A percentile compares a stretch with the other conserved stretches of the same genome.
Conservation (phyloP, 2,888 invertebrate genomes). For the Metacarcinus magister region DNA sequence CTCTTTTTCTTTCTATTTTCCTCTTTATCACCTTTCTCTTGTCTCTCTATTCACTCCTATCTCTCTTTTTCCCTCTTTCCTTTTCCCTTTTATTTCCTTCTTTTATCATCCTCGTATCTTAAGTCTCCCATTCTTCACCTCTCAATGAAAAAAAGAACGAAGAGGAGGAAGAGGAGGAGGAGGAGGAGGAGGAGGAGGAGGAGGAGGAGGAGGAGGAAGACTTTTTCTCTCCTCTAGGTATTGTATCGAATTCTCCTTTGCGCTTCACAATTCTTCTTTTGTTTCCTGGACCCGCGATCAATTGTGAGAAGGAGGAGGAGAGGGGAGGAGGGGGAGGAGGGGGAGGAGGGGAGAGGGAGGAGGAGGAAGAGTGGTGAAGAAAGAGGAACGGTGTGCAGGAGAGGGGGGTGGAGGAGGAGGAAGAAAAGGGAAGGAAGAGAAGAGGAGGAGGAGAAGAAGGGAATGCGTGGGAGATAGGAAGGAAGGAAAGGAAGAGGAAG, state of each 20-base stretch:
- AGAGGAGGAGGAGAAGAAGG: too few species aligned
- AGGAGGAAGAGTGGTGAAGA: too few species aligned
- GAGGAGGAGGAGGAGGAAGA: not conserved
- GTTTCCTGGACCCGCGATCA: not conserved
- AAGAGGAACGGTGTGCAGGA: not conserved
- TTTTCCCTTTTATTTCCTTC: not conserved
- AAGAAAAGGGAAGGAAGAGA: too few species aligned
- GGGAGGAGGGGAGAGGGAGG: not conserved
- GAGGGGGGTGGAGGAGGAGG: not conserved
- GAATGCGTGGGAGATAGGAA: not conserved
- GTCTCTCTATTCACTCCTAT: not conserved
- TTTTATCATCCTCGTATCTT: not conserved
- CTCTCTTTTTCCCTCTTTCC: not conserved
- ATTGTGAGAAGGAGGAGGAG: not conserved
- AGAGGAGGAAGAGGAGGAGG: not conserved
- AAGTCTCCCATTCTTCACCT: not conserved
- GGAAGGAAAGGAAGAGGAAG: not conserved
- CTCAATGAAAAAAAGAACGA: not conserved
- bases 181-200: not conserved
- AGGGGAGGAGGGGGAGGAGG: constrained; percentile 6
- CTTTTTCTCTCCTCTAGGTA: not conserved
- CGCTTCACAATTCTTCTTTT: not conserved
- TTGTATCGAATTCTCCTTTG: not conserved
- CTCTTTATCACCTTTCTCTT: constrained; percentile 21
- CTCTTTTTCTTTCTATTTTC: too few species aligned